Evolutionary conservation across 2,888 invertebrate genomes (phyloP).

Genomic region (Pantelozetes paolii): DNA sequence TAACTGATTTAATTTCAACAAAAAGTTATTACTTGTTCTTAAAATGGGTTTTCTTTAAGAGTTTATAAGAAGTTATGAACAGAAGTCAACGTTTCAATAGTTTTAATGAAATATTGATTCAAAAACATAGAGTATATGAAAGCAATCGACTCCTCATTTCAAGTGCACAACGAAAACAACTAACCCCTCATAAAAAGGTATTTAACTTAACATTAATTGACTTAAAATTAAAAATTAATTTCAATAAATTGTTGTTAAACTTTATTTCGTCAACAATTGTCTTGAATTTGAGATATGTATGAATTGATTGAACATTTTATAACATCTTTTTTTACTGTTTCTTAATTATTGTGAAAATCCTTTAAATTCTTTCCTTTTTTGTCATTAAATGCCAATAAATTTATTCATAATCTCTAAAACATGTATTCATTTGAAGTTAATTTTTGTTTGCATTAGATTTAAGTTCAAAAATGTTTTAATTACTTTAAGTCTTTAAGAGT

Average conservation of each 20-base stretch:
- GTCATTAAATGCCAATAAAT: no score
- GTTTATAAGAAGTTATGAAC: slow-evolving; percentile 15
- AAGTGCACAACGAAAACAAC: background rate
- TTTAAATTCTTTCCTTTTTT: no score
- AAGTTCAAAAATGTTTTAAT: no score
- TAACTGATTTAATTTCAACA: slow-evolving; percentile 14
- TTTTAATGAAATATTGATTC: slow-evolving; percentile 10
- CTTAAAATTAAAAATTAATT: background rate
- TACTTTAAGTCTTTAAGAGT: no score
- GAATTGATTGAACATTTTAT: no score
- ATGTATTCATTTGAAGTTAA: no score
- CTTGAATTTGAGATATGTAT: no score
- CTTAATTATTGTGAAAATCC: no score
- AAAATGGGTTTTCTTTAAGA: background rate
- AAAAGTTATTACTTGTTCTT: background rate
- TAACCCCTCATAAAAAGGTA: slow-evolving; percentile 1
- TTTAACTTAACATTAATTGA: background rate
- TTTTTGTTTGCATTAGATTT: no score
- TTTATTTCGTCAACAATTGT: background rate
- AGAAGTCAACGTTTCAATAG: slow-evolving; percentile 12
- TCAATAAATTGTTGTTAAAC: background rate
- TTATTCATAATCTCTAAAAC: no score
- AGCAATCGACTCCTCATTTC: background rate
- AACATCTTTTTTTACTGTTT: no score
- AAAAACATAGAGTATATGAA: slow-evolving; percentile 14